Percentiles rank a stretch among this genome's conserved stretches.
phyloP scores from a whole-genome alignment of 2,113 vertebrate genomes.

The Crotalus helleri region DNA sequence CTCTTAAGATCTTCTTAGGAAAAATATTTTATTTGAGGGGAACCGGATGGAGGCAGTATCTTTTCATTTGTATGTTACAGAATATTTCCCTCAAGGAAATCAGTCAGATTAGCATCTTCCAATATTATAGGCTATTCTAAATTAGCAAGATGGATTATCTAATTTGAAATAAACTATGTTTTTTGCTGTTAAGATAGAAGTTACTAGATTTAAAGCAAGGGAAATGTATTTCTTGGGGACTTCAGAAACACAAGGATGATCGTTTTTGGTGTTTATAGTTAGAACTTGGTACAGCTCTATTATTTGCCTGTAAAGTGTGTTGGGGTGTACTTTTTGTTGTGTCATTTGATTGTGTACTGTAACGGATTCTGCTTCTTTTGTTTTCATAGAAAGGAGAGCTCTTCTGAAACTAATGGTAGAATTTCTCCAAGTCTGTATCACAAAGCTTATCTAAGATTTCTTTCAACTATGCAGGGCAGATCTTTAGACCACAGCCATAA shows the following conservation, averaged over 20 bases:
- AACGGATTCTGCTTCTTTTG: conserved; percentile 17
- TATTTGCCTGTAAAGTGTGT: conserved; percentile 12
- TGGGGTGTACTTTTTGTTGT: conserved; percentile 24
- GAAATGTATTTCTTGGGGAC: not conserved
- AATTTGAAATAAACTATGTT: not conserved
- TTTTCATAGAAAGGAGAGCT: not conserved
- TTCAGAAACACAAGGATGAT: conserved; percentile 4
- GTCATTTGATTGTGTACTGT: not conserved
- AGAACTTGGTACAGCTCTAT: not conserved
- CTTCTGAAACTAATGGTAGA: conserved; percentile 8
- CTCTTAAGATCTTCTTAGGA: not conserved
- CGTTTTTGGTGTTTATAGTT: conserved; percentile 4
- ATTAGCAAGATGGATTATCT: not conserved
- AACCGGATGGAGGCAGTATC: not conserved
- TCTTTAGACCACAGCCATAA: not conserved
- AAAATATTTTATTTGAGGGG: not conserved
- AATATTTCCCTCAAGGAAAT: not conserved
- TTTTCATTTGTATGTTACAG: not conserved
- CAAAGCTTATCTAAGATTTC: conserved; percentile 43
- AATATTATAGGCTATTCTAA: not conserved
- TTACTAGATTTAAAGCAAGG: rapidly evolving
- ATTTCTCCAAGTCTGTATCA: conserved; percentile 7
- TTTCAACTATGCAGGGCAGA: not conserved
- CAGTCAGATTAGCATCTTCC: not conserved
- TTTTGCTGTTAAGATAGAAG: not conserved